Evolutionary conservation across 2,113 vertebrate species (phyloP), one percentile per base, ranked within the genome.

Genomic region (Oryzias javanicus): DNA sequence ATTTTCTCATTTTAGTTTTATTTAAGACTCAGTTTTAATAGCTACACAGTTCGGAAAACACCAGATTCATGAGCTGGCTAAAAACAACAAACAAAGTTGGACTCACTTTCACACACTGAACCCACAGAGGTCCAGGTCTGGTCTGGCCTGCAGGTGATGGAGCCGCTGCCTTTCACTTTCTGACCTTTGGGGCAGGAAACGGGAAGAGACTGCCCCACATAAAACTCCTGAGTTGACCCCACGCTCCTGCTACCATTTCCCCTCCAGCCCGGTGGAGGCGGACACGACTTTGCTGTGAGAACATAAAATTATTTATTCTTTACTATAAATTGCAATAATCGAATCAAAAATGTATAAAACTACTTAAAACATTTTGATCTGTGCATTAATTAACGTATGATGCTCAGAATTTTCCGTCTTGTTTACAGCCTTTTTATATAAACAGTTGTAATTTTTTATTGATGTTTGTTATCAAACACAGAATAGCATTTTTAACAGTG

Each of bases 21-120:
- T 10, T 35, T 8, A 35, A 35, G 7, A 35, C 7, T 35, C 7
- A 35, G 10, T 35, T 35, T 8, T 8, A 35, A 35, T n/a, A 8
- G 29, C 29, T 35, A 35, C 6, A 35, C 29, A 35, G 6, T 35
- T 35, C 1, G 1, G 29, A 35, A 35, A 35, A 35, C 7, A 8
- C 29, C 8, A 35, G 29, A 35, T 10, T 8, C 7, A 35, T 35
- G 29, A 35, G 29, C 10, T 35, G 6, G 10, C 7, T 35, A 35
- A 35, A 35, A 35, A n/a, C 6, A 35, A 35, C 6, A 10, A 10
- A 18, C n/a, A 45, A 1, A 45, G 16, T 12, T 47, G n/a, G 49
- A 93, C 96, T 89, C 89, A 99, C 97, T 94, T 88, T 97, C 94
- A 79, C 96, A 98, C 42, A 88, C 94, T 6, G 92, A 86, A 17